These are phyloP conservation scores for Epinephelus awoara DNA, from an alignment of 2,797 vertebrate genomes.

Conservation along the genomic window DNA sequence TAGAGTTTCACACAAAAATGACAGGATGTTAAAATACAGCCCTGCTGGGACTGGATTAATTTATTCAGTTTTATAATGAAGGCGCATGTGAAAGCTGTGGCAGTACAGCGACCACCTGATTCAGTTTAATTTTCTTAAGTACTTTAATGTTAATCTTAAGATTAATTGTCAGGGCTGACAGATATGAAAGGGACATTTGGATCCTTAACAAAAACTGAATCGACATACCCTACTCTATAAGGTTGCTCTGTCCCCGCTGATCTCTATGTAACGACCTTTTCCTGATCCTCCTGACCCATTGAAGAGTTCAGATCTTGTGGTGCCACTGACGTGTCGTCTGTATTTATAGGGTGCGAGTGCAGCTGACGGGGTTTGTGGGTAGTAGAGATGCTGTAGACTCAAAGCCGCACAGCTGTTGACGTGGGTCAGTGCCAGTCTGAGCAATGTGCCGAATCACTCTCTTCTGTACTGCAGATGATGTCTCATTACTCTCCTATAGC, in stretches of 20 bases:
- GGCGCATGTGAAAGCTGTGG: conserved; percentile 16
- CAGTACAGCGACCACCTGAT: conserved; percentile 6
- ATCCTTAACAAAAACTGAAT: conserved; percentile 2
- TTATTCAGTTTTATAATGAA: conserved; percentile 40
- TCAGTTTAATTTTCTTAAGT: conserved; percentile 9
- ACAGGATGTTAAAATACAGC: conserved; percentile 33
- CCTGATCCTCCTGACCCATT: conserved; percentile 34
- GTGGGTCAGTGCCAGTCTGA: conserved; percentile 45
- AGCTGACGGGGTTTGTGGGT: conserved; percentile 62
- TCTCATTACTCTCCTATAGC: conserved; percentile 2
- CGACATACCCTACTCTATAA: background rate
- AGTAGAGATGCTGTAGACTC: conserved; percentile 55
- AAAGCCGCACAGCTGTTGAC: conserved; percentile 63
- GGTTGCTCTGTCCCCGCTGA: conserved; percentile 24
- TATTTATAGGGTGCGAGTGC: conserved; percentile 78
- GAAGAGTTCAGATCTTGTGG: conserved; percentile 53
- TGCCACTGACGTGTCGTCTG: conserved; percentile 52
- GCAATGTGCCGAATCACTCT: conserved; percentile 65
- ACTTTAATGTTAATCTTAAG: conserved; percentile 26
- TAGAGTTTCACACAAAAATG: conserved; percentile 44
- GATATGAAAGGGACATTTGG: background rate
- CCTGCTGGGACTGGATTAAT: conserved; percentile 44
- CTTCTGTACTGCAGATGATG: conserved; percentile 1
- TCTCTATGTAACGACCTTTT: conserved; percentile 36
- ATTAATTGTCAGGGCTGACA: conserved; percentile 19